Base-by-base conservation (phyloP, 2,888 invertebrate genomes). In the Acronicta psi region DNA sequence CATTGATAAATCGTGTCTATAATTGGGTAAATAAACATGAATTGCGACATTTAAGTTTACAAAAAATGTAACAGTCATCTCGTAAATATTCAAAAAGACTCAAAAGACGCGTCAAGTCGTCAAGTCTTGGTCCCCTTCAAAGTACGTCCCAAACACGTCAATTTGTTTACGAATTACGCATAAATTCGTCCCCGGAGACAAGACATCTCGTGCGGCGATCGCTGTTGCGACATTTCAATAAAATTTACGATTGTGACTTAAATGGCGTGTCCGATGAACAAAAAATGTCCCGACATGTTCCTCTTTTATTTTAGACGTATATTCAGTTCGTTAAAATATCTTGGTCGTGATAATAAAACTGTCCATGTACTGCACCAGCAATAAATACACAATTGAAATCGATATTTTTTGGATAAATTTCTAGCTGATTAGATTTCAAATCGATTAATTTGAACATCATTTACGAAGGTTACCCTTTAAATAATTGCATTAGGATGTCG, bases 181-280 rank as follows among this genome's bases (percentile, higher is more conserved):
- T 93, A 93, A 93, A 94, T 92, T 92, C 93, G 91, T 93, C 91
- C 90, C 90, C 82, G 83, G 87, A 90, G 92, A 92, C 91, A 90
- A 91, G 91, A 86, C 90, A 92, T 93, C 92, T 93, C 91, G 89
- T 86, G 87, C 91, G 87, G 90, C 90, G 92, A 93, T 93, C 92
- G 90, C 85, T 89, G 91, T 89, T 88, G 90, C 90, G 92, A 93
- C 93, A 91, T 93, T 93, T 94, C 93, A 93, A 94, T 94, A 93
- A 93, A 93, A 94, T 93, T 94, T 93, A 93, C 93, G 93, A 92
- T 93, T 91, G 87, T 91, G 92, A 92, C 93, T 93, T 90, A 92
- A 93, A 92, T 92, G 90, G 91, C 89, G 88, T 90, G 89, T 89
- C 86, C 89, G 85, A 89, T 88, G 89, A 88, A 91, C 88, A 91